A percentile compares a stretch with the other conserved stretches of the same genome.
phyloP scores from a whole-genome alignment of 1,140 invertebrate species.

The Colletes latitarsis region DNA sequence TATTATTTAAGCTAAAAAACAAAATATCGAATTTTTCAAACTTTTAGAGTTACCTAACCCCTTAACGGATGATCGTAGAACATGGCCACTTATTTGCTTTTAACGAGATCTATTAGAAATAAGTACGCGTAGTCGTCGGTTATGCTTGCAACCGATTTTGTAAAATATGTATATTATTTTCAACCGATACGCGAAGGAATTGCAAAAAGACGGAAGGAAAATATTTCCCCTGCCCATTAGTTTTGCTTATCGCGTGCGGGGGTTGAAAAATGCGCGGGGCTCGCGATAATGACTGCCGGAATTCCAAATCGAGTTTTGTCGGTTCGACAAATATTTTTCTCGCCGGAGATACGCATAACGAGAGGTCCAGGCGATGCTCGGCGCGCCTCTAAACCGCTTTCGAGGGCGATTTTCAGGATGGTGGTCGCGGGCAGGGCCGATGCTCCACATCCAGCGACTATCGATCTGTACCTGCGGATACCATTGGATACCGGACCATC shows the following conservation, averaged over 20 bases:
- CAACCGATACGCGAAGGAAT: too few species aligned
- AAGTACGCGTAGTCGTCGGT: too few species aligned
- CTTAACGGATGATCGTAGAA: too few species aligned
- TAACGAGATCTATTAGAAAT: too few species aligned
- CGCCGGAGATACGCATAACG: slow-evolving; percentile 28
- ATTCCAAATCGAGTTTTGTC: background rate
- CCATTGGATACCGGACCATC: slow-evolving; percentile 43
- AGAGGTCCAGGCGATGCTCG: background rate
- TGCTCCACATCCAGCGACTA: slow-evolving; percentile 38
- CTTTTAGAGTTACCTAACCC: too few species aligned
- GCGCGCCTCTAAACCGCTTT: slow-evolving; percentile 44
- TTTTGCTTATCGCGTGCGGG: background rate
- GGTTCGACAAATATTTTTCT: slow-evolving; percentile 41
- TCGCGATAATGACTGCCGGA: background rate
- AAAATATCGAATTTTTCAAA: too few species aligned
- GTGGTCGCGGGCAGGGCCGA: background rate
- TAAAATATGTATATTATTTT: too few species aligned
- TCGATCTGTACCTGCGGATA: slow-evolving; percentile 33
- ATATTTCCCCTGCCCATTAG: background rate
- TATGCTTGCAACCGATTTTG: too few species aligned
- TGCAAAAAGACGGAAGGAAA: background rate
- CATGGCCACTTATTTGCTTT: too few species aligned
- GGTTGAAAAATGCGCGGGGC: too few species aligned
- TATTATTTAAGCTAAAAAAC: too few species aligned
- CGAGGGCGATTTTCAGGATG: slow-evolving; percentile 27